Evolutionary conservation across 2,888 invertebrate genomes (phyloP), one percentile per base, ranked within the genome.

Genomic region (Tenthredo amoena): DNA sequence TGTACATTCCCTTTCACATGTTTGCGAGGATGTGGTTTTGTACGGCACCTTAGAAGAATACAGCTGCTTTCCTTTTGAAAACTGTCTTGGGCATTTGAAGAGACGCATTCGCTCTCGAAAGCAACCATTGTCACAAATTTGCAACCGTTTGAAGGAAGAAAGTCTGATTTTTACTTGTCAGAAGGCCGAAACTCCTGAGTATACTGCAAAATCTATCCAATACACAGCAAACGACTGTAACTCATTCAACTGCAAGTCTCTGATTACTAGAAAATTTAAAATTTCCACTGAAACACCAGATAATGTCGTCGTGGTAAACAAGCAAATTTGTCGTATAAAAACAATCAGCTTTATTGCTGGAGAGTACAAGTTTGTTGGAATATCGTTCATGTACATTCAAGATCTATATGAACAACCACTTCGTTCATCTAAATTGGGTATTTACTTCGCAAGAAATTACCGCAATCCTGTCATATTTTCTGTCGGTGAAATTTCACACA

Each of bases 381-480:
- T 62, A 62, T 31, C 62, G 31, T 62, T 62, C 26, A 26, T 62
- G 21, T 62, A 62, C 62, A 62, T 26, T 10, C 62, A 71, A 71
- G 71, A 71, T 71, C n/a, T 71, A 7, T 71, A 71, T n/a, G 37
- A 71, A 37, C 37, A 71, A 37, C 71, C 71, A 18, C 71, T 71
- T 37, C 37, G 7, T 71, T 71, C 71, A 34, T 37, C 71, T 15
- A 71, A 37, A 37, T 37, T 71, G 10, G 71, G 71, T 2, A n/a
- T 71, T 18, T 71, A 37, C 10, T 71, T 37, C 37, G 9, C 18
- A 15, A 34, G 71, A 37, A 34, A 18, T 12, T 71, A 34, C 37
- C 37, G 71, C 37, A 21, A 71, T 71, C 34, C 71, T 10, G 15
- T 37, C 6, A 71, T 37, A 37, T 71, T 71, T 71, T 5, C 71